Evolutionary conservation across 2,888 invertebrate species (phyloP).

Genomic region (Heliconius ethilla): DNA sequence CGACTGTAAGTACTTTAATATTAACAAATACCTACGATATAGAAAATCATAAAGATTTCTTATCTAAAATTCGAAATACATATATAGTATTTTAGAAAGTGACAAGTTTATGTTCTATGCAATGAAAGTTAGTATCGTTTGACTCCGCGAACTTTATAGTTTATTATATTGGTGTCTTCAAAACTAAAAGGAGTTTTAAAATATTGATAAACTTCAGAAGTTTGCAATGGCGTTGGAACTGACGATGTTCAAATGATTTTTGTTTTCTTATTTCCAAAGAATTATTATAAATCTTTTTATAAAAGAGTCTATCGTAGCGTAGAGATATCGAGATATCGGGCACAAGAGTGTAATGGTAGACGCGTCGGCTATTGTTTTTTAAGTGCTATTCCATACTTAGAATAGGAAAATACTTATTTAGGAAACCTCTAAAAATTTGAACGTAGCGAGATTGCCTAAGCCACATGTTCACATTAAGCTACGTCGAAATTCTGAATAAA

Average conservation of each 20-base stretch:
- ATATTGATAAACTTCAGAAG: constrained; percentile 23
- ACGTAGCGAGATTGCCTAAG: no score
- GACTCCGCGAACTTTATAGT: constrained; percentile 19
- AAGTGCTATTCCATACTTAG: no score
- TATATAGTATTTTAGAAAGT: constrained; percentile 6
- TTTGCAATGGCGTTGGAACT: neutral
- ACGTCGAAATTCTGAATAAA: no score
- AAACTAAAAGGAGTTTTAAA: constrained; percentile 24
- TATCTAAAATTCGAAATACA: constrained; percentile 1
- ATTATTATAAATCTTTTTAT: no score
- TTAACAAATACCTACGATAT: neutral
- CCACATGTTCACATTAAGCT: no score
- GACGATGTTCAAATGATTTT: neutral
- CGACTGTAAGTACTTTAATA: no score
- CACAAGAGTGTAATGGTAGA: no score
- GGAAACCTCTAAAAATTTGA: no score
- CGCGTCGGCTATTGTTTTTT: no score
- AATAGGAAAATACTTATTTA: no score
- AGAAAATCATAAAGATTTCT: neutral
- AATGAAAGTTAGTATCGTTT: constrained; percentile 12
- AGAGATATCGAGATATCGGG: no score
- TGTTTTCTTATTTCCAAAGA: neutral
- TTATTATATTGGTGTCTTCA: constrained; percentile 23
- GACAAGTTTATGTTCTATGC: constrained; percentile 19
- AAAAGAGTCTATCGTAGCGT: no score